These are phyloP conservation scores for Semotilus atromaculatus DNA, from an alignment of 2,797 vertebrate species.

Conservation along the genomic window DNA sequence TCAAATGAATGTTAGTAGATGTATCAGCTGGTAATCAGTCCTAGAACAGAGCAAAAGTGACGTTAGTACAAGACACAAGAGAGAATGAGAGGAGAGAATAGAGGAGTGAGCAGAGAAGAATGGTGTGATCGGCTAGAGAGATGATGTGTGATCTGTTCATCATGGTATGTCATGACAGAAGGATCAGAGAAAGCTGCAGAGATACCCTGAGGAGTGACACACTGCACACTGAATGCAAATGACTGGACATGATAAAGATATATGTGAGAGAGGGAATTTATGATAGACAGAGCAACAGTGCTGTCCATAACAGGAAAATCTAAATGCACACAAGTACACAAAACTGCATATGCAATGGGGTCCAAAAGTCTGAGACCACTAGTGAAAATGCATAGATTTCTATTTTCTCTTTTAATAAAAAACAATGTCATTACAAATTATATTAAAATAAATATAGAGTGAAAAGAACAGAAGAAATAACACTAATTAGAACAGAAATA, in stretches of 20 bases:
- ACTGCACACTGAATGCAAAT: conserved; percentile 46
- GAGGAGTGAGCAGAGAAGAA: background rate
- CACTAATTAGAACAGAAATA: background rate
- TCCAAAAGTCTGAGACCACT: background rate
- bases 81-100: conserved; percentile 18
- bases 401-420: background rate
- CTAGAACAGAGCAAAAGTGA: conserved; percentile 38
- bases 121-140: conserved; percentile 24
- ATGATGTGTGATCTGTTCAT: conserved; percentile 44
- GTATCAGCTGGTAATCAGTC: conserved; percentile 22
- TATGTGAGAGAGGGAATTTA: conserved; percentile 24
- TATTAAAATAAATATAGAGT: background rate
- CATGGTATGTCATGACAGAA: conserved; percentile 37
- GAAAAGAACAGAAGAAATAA: background rate
- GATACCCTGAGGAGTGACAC: conserved; percentile 39
- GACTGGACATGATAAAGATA: conserved; percentile 31
- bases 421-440: background rate
- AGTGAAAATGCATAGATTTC: background rate
- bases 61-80: conserved; percentile 14
- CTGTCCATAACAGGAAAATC: background rate
- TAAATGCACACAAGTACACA: background rate
- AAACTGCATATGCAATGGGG: background rate
- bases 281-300: conserved; percentile 23
- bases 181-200: conserved; percentile 28
- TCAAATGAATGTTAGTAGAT: conserved; percentile 21